These are phyloP conservation scores for Artibeus lituratus DNA, from an alignment of 2,797 vertebrate genomes.

Conservation along the genomic window DNA sequence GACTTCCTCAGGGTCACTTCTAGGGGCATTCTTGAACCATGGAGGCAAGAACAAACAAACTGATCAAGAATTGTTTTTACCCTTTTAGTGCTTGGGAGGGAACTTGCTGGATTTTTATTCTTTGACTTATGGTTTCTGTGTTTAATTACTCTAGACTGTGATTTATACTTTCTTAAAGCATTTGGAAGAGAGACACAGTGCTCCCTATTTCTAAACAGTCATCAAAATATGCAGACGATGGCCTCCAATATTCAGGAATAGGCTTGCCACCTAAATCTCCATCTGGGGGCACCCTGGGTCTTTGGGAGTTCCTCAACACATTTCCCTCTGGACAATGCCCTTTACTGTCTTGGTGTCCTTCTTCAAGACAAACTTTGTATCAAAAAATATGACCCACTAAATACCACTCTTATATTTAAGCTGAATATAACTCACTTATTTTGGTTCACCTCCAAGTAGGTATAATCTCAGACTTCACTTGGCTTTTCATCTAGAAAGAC, in stretches of 20 bases:
- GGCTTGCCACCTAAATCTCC: not conserved
- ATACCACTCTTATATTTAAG: not conserved
- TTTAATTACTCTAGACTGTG: not conserved
- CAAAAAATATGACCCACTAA: slow-evolving; percentile 11
- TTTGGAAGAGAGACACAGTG: not conserved
- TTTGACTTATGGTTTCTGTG: not conserved
- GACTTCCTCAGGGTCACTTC: not conserved
- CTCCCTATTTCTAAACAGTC: not conserved
- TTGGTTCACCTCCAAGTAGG: slow-evolving; percentile 82
- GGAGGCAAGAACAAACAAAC: not conserved
- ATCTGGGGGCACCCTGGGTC: not conserved
- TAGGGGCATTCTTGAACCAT: not conserved
- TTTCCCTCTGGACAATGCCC: slow-evolving; percentile 11
- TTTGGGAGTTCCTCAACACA: not conserved
- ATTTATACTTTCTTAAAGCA: not conserved
- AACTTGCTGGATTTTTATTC: not conserved
- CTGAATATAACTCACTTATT: slow-evolving; percentile 82
- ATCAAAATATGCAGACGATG: not conserved
- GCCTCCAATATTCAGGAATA: not conserved
- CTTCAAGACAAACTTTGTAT: not conserved
- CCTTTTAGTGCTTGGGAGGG: not conserved
- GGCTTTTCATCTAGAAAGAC: slow-evolving; percentile 76
- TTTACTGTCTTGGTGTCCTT: not conserved
- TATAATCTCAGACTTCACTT: slow-evolving; percentile 84
- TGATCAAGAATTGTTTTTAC: not conserved